phyloP scores from a whole-genome alignment of 2,888 invertebrate genomes.

The Rhorus exstirpatorius region DNA sequence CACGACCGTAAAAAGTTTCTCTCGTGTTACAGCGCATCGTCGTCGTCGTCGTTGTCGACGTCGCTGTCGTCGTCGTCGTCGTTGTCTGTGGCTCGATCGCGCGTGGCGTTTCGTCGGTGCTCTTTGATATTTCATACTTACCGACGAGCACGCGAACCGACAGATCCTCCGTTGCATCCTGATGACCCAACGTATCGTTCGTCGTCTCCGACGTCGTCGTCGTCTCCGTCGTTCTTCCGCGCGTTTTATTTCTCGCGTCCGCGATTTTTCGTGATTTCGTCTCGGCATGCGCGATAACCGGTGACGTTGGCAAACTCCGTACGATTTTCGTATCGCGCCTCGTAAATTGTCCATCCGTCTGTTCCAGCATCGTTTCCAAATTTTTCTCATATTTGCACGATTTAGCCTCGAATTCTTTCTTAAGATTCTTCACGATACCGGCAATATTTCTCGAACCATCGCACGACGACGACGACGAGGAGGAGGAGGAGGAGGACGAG shows the following conservation, averaged over 20 bases:
- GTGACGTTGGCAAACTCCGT: conserved; percentile 87
- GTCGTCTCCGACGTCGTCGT: conserved; percentile 67
- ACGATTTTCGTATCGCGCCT: conserved; percentile 82
- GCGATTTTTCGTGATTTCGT: conserved; percentile 77
- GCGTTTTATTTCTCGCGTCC: not conserved
- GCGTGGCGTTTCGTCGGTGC: conserved; percentile 71
- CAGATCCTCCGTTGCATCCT: conserved; percentile 88
- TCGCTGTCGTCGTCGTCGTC: conserved; percentile 65
- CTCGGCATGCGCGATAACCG: conserved; percentile 88
- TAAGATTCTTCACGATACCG: conserved; percentile 94
- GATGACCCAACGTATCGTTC: conserved; percentile 29
- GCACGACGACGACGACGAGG: conserved; percentile 66
- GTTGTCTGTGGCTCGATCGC: too few relatives aligned
- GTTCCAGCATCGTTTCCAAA: conserved; percentile 68
- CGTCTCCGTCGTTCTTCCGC: not conserved
- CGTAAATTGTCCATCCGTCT: conserved; percentile 75
- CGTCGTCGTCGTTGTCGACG: conserved; percentile 65
- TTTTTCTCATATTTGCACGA: conserved; percentile 84
- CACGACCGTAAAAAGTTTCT: too few relatives aligned
- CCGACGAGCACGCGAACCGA: conserved; percentile 92
- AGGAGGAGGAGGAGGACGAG: conserved; percentile 64
- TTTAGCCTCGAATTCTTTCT: conserved; percentile 96
- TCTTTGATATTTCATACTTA: conserved; percentile 90
- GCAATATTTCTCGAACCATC: conserved; percentile 86
- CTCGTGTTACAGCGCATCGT: too few relatives aligned